Base-by-base conservation (phyloP, 2,113 vertebrate genomes). In the Dascyllus trimaculatus region DNA sequence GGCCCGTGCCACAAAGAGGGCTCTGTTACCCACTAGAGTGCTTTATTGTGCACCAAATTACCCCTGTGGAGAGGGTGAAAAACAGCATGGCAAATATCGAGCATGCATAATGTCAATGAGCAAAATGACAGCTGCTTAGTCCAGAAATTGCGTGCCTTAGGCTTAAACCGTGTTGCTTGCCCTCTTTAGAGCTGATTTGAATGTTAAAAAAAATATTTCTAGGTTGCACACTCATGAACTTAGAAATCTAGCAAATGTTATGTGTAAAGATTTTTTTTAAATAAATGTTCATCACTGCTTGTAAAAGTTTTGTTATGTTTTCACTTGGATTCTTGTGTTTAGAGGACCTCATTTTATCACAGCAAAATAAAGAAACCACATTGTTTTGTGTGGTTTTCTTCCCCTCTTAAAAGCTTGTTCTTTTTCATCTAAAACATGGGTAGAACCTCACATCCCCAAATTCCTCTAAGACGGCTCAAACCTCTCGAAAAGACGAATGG, bases 1-100 rank as follows among this genome's bases (percentile, higher is more conserved):
- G 96, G 95, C 95, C 95, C 85, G 74, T 90, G 92, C 86, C 95
- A 97, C 97, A 98, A 98, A 97, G 96, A 94, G 93, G 92, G 95
- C 96, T 97, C 96, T 98, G 97, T 98, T 97, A 96, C 95, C 94
- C 95, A 93, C 95, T 93, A 94, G 94, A 96, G 96, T 95, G 94
- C 94, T 81, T 96, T 94, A 96, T 97, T 98, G 96, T 97, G 94
- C 93, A 85, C 90, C 91, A 96, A 97, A 97, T 97, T 96, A 96
- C 96, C 95, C 95, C 95, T 91, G 92, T 94, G 88, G 94, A 91
- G 88, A 85, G 43, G 62, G 64, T 62, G 95, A 95, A 96, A 96
- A 96, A 95, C 95, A 96, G 95, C 96, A 96, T 95, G 95, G 95
- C 95, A 96, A 95, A 91, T 96, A 97, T 96, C 93, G 93, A 95